A percentile compares a stretch with the other conserved stretches of the same genome.
Conservation (phyloP, 30 jellyfish, hydroid and myxozoan species). For the Cassiopea xamachana region DNA sequence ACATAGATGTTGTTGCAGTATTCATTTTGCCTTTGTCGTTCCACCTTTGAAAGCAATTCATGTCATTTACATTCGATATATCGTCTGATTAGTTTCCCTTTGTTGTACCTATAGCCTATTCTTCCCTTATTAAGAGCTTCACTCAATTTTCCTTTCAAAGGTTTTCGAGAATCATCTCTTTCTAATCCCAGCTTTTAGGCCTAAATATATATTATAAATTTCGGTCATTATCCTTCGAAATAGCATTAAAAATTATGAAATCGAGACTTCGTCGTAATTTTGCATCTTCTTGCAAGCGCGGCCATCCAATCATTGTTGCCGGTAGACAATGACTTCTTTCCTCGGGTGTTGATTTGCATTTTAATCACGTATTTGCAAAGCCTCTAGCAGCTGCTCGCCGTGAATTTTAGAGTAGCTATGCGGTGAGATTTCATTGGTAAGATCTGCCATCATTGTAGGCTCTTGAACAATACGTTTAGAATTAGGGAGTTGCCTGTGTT, state of each 20-base stretch:
- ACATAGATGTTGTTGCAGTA: too few species aligned
- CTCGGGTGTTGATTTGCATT: slow-evolving; percentile 46
- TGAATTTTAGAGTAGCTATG: slow-evolving; percentile 34
- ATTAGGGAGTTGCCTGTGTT: slow-evolving; percentile 71
- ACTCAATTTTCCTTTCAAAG: background rate
- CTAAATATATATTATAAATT: slow-evolving; percentile 9
- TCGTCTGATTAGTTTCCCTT: background rate
- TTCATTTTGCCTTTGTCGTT: too few species aligned
- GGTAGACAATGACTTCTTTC: slow-evolving; percentile 40
- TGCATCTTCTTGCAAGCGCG: slow-evolving; percentile 4
- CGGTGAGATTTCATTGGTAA: slow-evolving; percentile 49
- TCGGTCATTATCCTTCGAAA: slow-evolving; percentile 20
- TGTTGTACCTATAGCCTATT: background rate
- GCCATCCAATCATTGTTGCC: slow-evolving; percentile 35
- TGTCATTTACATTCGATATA: background rate
- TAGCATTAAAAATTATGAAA: slow-evolving; percentile 25
- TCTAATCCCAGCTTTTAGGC: slow-evolving; percentile 21
- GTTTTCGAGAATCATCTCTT: slow-evolving; percentile 28
- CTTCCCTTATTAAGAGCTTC: slow-evolving; percentile 1
- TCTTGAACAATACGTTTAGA: slow-evolving; percentile 33
- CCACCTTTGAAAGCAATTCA: background rate
- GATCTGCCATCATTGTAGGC: slow-evolving; percentile 37
- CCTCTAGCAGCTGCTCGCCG: slow-evolving; percentile 63
- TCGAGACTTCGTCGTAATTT: slow-evolving; percentile 11
- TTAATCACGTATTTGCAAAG: slow-evolving; percentile 48